Conservation (phyloP, 1,140 invertebrate species). For the Heliconius hewitsoni region DNA sequence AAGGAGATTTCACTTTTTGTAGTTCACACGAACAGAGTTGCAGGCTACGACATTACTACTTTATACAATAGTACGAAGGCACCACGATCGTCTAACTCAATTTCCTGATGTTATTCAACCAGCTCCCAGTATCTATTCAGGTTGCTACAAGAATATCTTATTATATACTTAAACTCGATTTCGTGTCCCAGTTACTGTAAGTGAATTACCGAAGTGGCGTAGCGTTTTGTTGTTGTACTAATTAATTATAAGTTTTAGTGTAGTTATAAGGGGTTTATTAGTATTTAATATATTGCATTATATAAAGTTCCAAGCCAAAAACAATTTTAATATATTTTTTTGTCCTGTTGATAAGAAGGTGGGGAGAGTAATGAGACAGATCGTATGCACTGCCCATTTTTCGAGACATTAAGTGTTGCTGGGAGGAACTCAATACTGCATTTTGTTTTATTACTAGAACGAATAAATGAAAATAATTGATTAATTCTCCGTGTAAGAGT, state of each 20-base stretch:
- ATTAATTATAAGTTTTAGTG: not conserved
- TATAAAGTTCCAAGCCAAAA: not conserved
- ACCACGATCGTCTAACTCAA: slow-evolving; percentile 2
- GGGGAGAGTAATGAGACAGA: too few species aligned
- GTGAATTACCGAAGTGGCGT: not conserved
- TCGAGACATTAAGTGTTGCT: too few species aligned
- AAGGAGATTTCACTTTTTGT: too few species aligned
- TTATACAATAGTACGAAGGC: not conserved
- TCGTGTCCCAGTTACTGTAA: slow-evolving; percentile 5
- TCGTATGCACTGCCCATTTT: too few species aligned
- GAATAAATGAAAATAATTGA: too few species aligned
- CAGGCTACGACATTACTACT: not conserved
- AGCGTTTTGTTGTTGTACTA: not conserved
- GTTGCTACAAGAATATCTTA: slow-evolving; percentile 5
- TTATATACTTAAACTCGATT: not conserved
- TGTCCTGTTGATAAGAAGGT: too few species aligned
- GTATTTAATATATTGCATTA: not conserved
- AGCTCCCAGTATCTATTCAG: slow-evolving; percentile 8
- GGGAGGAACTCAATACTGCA: too few species aligned
- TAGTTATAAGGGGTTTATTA: not conserved
- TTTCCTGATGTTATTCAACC: slow-evolving; percentile 11
- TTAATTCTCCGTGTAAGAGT: too few species aligned
- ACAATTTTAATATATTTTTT: too few species aligned
- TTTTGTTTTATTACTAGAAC: too few species aligned
- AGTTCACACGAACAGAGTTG: too few species aligned